Evolutionary conservation across 2,797 vertebrate species (phyloP).

Genomic region (Thaleichthys pacificus): DNA sequence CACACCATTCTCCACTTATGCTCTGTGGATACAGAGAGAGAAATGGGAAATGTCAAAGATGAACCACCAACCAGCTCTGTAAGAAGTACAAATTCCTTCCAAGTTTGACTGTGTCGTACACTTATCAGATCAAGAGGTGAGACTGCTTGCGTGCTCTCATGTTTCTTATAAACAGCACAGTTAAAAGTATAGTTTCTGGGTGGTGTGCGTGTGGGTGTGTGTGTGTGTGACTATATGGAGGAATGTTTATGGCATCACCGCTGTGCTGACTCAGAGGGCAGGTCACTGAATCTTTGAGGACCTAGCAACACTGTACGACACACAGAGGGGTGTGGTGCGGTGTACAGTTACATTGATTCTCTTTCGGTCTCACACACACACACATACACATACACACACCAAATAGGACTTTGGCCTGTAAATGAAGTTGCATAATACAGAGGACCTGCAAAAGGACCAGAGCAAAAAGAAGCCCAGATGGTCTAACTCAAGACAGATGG

Average conservation of each 20-base stretch:
- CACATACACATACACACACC: slow-evolving; percentile 2
- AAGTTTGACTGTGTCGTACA: neutral
- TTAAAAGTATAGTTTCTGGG: neutral
- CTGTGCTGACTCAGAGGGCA: slow-evolving; percentile 46
- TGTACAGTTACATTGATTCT: slow-evolving; percentile 57
- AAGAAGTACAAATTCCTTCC: neutral
- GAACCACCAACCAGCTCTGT: neutral
- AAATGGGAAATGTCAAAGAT: slow-evolving; percentile 10
- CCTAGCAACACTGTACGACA: slow-evolving; percentile 40
- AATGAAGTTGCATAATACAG: slow-evolving; percentile 24
- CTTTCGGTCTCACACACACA: slow-evolving; percentile 10
- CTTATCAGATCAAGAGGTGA: too few species aligned
- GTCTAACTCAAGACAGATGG: slow-evolving; percentile 58
- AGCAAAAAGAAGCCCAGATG: slow-evolving; percentile 51
- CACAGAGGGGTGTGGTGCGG: slow-evolving; percentile 40
- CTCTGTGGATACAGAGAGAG: slow-evolving; percentile 47
- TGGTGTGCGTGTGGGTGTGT: neutral
- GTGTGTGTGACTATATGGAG: slow-evolving; percentile 20
- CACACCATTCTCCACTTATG: slow-evolving; percentile 60
- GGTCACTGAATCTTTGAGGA: slow-evolving; percentile 44
- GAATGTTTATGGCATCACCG: slow-evolving; percentile 8
- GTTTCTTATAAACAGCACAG: neutral
- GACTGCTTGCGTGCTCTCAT: neutral
- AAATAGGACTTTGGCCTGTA: slow-evolving; percentile 27
- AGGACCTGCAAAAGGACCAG: slow-evolving; percentile 21